phyloP scores from a whole-genome alignment of 1,140 invertebrate genomes.

The Palaemon carinicauda region DNA sequence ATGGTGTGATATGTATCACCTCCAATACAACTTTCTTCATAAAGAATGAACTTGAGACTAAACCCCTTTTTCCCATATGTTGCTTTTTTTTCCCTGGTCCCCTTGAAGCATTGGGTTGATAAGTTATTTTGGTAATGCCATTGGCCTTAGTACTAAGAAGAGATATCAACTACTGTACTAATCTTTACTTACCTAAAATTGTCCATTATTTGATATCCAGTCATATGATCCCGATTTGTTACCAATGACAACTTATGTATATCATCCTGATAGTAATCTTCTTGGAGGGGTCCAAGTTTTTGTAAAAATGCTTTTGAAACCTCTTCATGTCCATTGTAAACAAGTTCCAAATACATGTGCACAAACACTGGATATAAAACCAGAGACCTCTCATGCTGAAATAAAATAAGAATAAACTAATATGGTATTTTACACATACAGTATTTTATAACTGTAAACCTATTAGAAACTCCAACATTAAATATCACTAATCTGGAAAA shows the following conservation, averaged over 20 bases:
- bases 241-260: slow-evolving; percentile 81
- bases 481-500: too few relatives aligned
- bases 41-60: too few relatives aligned
- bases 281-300: slow-evolving; percentile 75
- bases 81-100: too few relatives aligned
- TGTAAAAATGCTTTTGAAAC: slow-evolving; percentile 76
- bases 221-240: slow-evolving; percentile 87
- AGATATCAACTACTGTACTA: neutral
- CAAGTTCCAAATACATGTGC: slow-evolving; percentile 94
- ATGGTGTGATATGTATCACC: too few relatives aligned
- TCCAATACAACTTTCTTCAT: too few relatives aligned
- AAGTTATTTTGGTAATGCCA: neutral
- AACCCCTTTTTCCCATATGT: too few relatives aligned
- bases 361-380: slow-evolving; percentile 94
- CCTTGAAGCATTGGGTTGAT: too few relatives aligned
- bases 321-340: slow-evolving; percentile 87
- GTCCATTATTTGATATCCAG: slow-evolving; percentile 86
- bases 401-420: slow-evolving; percentile 63
- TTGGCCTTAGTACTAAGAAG: neutral
- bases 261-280: slow-evolving; percentile 88
- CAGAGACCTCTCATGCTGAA: slow-evolving; percentile 88
- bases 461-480: too few relatives aligned
- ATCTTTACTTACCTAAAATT: slow-evolving; percentile 88
- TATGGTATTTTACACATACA: too few relatives aligned
- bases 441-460: too few relatives aligned